These are phyloP conservation scores for Eupithecia subumbrata DNA, from an alignment of 2,888 invertebrate species.

Conservation along the genomic window DNA sequence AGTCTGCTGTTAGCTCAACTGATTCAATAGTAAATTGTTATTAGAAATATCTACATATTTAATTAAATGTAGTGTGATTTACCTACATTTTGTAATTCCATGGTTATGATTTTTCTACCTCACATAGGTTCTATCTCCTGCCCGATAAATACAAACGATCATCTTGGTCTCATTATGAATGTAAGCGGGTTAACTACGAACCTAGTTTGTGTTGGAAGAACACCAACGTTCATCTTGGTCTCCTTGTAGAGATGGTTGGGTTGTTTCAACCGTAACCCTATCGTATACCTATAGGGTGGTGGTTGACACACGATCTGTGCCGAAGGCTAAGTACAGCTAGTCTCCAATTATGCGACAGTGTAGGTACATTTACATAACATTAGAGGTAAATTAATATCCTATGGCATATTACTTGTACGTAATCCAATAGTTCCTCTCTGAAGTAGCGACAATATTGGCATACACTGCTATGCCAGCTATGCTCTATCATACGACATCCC, in stretches of 20 bases:
- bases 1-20: too few species aligned
- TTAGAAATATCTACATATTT: too few species aligned
- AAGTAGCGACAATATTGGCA: background rate
- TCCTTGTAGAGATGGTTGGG: background rate
- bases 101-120: too few species aligned
- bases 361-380: background rate
- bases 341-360: background rate
- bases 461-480: constrained; percentile 7
- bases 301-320: background rate
- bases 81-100: too few species aligned
- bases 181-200: too few species aligned
- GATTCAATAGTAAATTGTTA: too few species aligned
- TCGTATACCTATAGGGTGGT: background rate
- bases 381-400: background rate
- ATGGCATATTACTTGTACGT: background rate
- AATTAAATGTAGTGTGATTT: too few species aligned
- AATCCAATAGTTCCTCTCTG: background rate
- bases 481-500: constrained; percentile 9
- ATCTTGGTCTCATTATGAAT: background rate
- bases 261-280: background rate
- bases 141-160: background rate
- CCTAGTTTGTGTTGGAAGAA: too few species aligned
- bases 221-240: background rate
- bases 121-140: too few species aligned
- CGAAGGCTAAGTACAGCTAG: background rate